Percentiles rank a stretch among this genome's conserved stretches.
Conservation (phyloP, 1,140 invertebrate genomes). For the fruit fly (Drosophila melanogaster) region DNA sequence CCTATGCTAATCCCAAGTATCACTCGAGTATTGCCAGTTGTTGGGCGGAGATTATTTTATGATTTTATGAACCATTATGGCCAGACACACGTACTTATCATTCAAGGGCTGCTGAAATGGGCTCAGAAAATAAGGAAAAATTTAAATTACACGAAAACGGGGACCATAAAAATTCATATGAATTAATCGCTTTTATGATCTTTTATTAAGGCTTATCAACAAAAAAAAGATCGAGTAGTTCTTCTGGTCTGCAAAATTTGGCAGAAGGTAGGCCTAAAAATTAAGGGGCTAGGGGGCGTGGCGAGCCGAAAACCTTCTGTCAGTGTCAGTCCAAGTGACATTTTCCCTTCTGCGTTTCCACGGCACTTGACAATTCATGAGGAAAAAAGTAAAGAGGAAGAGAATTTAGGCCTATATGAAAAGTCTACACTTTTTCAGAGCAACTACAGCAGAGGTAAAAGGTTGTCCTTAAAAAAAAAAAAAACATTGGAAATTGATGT, state of each 20-base stretch:
- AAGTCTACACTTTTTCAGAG: constrained; percentile 10
- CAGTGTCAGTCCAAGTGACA: constrained; percentile 44
- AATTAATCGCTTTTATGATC: constrained; percentile 52
- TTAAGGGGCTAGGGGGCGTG: constrained; percentile 9
- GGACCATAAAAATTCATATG: constrained; percentile 47
- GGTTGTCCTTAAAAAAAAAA: not conserved
- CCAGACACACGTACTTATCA: constrained; percentile 22
- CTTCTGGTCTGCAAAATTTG: constrained; percentile 15
- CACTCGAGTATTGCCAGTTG: no score
- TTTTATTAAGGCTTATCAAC: constrained; percentile 47
- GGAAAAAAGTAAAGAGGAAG: not conserved
- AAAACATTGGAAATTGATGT: no score
- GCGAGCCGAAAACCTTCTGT: constrained; percentile 27
- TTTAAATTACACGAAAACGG: constrained; percentile 29
- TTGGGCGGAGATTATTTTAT: no score
- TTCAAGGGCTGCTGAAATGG: constrained; percentile 12
- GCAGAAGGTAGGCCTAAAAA: not conserved
- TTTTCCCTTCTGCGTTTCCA: constrained; percentile 25
- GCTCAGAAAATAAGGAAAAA: not conserved
- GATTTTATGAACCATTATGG: constrained; percentile 25
- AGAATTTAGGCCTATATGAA: constrained; percentile 27
- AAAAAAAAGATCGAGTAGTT: not conserved
- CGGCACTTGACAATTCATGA: constrained; percentile 20
- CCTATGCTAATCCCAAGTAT: no score
- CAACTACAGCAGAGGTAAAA: not conserved